phyloP scores from a whole-genome alignment of 2,888 invertebrate genomes.

The Mycalesis mineus region DNA sequence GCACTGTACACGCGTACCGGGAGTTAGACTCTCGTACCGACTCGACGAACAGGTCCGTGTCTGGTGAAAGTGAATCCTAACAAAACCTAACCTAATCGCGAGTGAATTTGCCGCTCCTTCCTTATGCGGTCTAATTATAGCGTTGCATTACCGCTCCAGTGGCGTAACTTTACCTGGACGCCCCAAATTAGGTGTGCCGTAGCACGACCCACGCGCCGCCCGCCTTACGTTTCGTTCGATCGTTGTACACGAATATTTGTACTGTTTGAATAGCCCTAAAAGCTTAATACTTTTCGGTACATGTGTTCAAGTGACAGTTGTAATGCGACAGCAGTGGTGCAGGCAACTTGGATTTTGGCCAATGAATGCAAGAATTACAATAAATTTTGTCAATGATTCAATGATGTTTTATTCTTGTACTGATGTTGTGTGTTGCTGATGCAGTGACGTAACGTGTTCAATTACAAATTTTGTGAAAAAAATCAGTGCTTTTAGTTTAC shows the following conservation, averaged over 20 bases:
- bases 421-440: slow-evolving; percentile 31
- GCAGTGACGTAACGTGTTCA: slow-evolving; percentile 20
- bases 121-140: slow-evolving; percentile 68
- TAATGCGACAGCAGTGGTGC: slow-evolving; percentile 63
- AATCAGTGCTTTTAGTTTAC: no score
- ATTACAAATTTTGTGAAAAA: not conserved
- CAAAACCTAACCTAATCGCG: slow-evolving; percentile 55
- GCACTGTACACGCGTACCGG: slow-evolving; percentile 72
- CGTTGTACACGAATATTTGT: slow-evolving; percentile 41
- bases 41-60: slow-evolving; percentile 76
- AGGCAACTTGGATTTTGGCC: slow-evolving; percentile 71
- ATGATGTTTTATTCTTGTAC: slow-evolving; percentile 40
- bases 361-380: slow-evolving; percentile 62
- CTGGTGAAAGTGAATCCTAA: slow-evolving; percentile 63
- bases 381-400: slow-evolving; percentile 55
- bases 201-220: slow-evolving; percentile 52
- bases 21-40: slow-evolving; percentile 75
- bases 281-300: slow-evolving; percentile 47
- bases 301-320: slow-evolving; percentile 57
- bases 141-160: slow-evolving; percentile 67
- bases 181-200: slow-evolving; percentile 79
- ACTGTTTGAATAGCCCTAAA: slow-evolving; percentile 57
- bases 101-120: slow-evolving; percentile 63
- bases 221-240: slow-evolving; percentile 56
- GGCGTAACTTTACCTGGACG: slow-evolving; percentile 76